Percentiles rank a stretch among this genome's conserved stretches.
Conservation (phyloP, 2,113 vertebrate species). For the Myrmophylax atrothorax region DNA sequence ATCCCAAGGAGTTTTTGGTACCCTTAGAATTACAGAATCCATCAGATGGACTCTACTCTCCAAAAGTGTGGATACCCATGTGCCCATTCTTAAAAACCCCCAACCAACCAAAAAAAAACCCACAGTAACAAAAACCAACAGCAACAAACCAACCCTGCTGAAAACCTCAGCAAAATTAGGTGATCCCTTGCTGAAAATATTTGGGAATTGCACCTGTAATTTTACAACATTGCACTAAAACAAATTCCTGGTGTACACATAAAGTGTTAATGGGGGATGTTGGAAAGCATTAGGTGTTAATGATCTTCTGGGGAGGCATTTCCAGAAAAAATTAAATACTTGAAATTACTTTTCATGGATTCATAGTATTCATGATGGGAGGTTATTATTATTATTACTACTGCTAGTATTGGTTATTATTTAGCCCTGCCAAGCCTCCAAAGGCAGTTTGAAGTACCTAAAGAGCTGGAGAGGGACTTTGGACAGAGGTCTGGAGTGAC, state of each 20-base stretch:
- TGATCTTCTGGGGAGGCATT: neutral
- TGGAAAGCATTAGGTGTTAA: neutral
- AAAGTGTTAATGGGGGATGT: neutral
- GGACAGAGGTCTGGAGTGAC: too few relatives aligned
- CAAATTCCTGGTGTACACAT: neutral
- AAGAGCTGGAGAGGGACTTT: too few relatives aligned
- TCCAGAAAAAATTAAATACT: neutral
- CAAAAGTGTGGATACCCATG: rapidly evolving
- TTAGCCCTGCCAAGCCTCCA: too few relatives aligned
- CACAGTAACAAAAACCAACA: neutral
- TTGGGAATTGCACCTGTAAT: neutral
- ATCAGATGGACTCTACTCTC: neutral
- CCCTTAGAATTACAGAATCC: neutral
- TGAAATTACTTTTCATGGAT: neutral
- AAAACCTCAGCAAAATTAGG: neutral
- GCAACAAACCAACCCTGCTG: neutral
- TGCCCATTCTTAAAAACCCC: neutral
- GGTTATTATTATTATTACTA: neutral
- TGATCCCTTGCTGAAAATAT: neutral
- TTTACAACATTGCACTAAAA: neutral
- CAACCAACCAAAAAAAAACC: rapidly evolving
- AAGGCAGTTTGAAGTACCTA: too few relatives aligned
- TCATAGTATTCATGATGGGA: neutral
- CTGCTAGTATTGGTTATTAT: neutral
- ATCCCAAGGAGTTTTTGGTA: neutral